Base-by-base conservation (phyloP, 2,113 vertebrate species). In the Corythoichthys intestinalis region DNA sequence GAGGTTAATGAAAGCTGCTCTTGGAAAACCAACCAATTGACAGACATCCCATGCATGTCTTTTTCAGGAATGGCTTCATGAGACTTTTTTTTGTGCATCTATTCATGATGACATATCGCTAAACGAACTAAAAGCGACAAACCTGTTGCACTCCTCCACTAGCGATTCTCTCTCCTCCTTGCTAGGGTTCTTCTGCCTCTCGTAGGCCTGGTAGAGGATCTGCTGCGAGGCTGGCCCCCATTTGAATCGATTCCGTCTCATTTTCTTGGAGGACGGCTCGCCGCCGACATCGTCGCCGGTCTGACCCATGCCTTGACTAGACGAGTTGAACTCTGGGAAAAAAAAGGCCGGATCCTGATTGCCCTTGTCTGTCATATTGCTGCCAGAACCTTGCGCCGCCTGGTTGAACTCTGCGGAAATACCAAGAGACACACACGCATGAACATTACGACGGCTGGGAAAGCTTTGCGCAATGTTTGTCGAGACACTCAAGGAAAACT, bases 201-300 rank as follows among this genome's bases (percentile, higher is more conserved):
- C 97, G 3, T 99, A 99, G 74, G 97, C 97, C 88, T 99, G 96
- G 91, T 98, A 98, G 81, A 99, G 95, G 87, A 99, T 99, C 88
- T 99, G 97, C 89, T 99, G 97, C 64, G 97, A 99, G 0, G 97
- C 97, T n/a, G 97, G 97, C 20, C 97, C 97, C 97, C 97, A 99
- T 86, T 99, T 99, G 93, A 99, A 99, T 6, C 97, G 96, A 80
- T 99, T 99, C 47, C 97, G 95, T 46, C 97, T 93, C 92, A 98
- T 94, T 93, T 98, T 98, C 91, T 98, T 99, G 89, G 93, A 93
- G 88, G 95, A 91, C n/a, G 97, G 97, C 89, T 99, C 97, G 0
- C 90, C 92, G 86, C 93, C 93, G 66, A 91, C 66, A 3, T 98
- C 97, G 0, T 97, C 96, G 0, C 77, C 78, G 4, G 94, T 82